Conservation (phyloP, 2,113 vertebrate species). For the Sinosuthora webbiana region DNA sequence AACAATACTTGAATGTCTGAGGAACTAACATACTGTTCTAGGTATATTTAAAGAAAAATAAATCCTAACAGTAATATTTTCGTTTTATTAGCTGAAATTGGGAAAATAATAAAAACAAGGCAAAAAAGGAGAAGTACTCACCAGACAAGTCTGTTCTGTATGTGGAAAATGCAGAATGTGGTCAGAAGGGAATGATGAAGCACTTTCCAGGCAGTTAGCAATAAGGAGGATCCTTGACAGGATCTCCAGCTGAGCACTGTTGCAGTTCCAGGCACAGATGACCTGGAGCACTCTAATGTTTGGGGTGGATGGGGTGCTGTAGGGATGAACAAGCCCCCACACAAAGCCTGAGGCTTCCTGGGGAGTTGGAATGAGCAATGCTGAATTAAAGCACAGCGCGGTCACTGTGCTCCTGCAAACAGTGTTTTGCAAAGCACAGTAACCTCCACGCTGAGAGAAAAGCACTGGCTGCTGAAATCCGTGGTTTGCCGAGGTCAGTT, state of each 20-base stretch:
- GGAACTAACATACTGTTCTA: background rate
- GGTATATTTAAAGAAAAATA: background rate
- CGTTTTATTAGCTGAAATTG: background rate
- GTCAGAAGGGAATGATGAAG: constrained; percentile 29
- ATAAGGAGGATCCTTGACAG: background rate
- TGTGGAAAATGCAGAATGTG: background rate
- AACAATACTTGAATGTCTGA: background rate
- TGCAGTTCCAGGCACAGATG: background rate
- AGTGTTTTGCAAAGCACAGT: background rate
- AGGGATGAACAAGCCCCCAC: fast-evolving
- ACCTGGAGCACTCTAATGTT: fast-evolving
- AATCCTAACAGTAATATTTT: background rate
- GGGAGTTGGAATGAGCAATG: background rate
- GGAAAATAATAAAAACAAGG: background rate
- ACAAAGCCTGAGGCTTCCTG: background rate
- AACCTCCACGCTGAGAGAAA: background rate
- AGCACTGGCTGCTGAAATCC: background rate
- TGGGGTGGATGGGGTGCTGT: background rate
- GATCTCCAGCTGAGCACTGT: background rate
- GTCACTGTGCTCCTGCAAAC: fast-evolving
- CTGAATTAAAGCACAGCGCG: fast-evolving
- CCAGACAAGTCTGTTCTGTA: background rate
- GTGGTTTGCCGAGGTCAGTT: background rate
- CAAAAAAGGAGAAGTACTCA: background rate
- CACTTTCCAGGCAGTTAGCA: background rate